Conservation (phyloP, 2,888 invertebrate species). For the Thalpophila matura region DNA sequence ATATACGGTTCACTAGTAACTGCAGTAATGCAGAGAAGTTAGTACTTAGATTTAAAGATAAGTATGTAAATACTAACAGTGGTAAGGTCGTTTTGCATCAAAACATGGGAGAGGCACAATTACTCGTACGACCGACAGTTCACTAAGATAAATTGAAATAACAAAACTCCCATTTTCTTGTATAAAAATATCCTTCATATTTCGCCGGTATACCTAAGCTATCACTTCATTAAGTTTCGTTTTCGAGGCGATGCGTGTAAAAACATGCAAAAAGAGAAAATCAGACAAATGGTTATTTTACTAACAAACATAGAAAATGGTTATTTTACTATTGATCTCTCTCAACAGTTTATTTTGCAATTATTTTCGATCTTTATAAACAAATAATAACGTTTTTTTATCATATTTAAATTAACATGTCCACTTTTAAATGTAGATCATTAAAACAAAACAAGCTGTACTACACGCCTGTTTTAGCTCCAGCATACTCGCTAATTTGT, state of each 20-base stretch:
- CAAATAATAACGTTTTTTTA: neutral
- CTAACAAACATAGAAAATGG: no score
- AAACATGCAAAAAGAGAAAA: no score
- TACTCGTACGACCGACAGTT: no score
- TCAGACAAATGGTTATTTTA: no score
- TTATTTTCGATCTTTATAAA: no score
- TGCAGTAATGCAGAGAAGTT: conserved; percentile 18
- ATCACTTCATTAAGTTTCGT: no score
- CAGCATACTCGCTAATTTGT: conserved; percentile 39
- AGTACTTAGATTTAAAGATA: conserved; percentile 30
- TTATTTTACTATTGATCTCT: no score
- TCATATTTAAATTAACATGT: conserved; percentile 4
- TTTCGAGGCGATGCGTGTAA: no score
- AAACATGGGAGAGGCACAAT: neutral
- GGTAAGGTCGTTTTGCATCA: conserved; percentile 2
- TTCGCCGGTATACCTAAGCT: no score
- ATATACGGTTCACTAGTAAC: conserved; percentile 20
- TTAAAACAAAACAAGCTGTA: conserved; percentile 20
- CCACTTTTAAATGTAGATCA: neutral
- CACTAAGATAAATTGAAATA: no score
- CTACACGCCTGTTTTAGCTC: conserved; percentile 3
- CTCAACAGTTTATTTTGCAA: no score
- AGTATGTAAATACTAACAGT: conserved; percentile 8
- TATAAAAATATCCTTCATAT: no score
- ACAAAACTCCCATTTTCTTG: neutral